A percentile compares a stretch with the other conserved stretches of the same genome.
Evolutionary conservation across 1,140 invertebrate genomes (phyloP).

Genomic region (Lordiphosa mommai): DNA sequence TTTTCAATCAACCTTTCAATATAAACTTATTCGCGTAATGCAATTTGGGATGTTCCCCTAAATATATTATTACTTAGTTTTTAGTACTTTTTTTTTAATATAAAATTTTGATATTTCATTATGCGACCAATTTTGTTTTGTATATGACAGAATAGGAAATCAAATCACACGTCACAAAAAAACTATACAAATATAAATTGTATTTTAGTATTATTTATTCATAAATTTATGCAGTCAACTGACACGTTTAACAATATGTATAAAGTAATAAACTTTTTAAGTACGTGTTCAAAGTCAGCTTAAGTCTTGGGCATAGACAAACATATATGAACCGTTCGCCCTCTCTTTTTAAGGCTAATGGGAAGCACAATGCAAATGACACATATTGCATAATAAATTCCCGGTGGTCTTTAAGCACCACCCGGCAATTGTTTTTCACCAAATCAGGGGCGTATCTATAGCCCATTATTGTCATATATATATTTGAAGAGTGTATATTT

Average conservation of each 20-base stretch:
- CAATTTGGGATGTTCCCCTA: too few species aligned
- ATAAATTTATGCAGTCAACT: not conserved
- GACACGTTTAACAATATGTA: not conserved
- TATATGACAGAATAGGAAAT: too few species aligned
- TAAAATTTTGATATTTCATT: too few species aligned
- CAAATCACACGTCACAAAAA: not conserved
- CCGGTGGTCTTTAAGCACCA: not conserved
- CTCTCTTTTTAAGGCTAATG: too few species aligned
- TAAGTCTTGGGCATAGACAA: too few species aligned
- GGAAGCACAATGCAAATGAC: too few species aligned
- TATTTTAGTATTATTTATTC: not conserved
- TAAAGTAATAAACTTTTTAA: slow-evolving; percentile 4
- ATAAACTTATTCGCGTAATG: too few species aligned
- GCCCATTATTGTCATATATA: not conserved
- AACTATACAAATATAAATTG: not conserved
- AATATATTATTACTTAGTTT: too few species aligned
- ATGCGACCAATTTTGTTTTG: too few species aligned
- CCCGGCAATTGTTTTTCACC: not conserved
- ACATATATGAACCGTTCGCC: too few species aligned
- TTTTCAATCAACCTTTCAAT: too few species aligned
- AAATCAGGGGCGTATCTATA: slow-evolving; percentile 2
- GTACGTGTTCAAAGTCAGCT: slow-evolving; percentile 23
- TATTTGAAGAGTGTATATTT: not conserved
- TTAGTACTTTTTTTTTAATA: too few species aligned
- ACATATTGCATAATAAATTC: not conserved